Evolutionary conservation across 1,140 invertebrate genomes (phyloP).

Genomic region (Drosophila tropicalis): DNA sequence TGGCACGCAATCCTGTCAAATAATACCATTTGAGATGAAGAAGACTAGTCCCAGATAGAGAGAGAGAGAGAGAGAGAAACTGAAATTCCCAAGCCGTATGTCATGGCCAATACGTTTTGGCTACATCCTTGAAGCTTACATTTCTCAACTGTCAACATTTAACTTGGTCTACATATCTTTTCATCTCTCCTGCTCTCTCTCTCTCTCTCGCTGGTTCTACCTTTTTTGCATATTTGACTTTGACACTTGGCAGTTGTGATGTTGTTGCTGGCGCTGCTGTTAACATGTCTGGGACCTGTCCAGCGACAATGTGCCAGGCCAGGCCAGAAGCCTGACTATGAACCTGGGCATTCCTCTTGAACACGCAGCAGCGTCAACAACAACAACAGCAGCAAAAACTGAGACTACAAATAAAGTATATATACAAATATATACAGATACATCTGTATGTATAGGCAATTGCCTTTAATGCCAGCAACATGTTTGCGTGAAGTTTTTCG

Average conservation of each 20-base stretch:
- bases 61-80: slow-evolving; percentile 2
- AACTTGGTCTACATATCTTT: slow-evolving; percentile 47
- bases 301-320: slow-evolving; percentile 54
- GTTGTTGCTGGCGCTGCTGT: slow-evolving; percentile 49
- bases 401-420: slow-evolving; percentile 45
- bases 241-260: slow-evolving; percentile 72
- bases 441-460: background rate
- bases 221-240: slow-evolving; percentile 70
- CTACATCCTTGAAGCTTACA: slow-evolving; percentile 76
- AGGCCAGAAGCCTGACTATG: background rate
- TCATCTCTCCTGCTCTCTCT: slow-evolving; percentile 9
- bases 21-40: background rate
- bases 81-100: slow-evolving; percentile 58
- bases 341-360: slow-evolving; percentile 66
- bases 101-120: slow-evolving; percentile 48
- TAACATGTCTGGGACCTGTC: slow-evolving; percentile 53
- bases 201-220: slow-evolving; percentile 5
- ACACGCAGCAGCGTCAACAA: slow-evolving; percentile 71
- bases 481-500: slow-evolving; percentile 25
- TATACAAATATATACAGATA: slow-evolving; percentile 14
- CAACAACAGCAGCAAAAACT: slow-evolving; percentile 46
- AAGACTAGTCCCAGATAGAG: slow-evolving; percentile 22
- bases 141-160: slow-evolving; percentile 79
- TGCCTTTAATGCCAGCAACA: slow-evolving; percentile 17
- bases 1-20: slow-evolving; percentile 22